Evolutionary conservation across 2,113 vertebrate genomes (phyloP).

Genomic region (Pelmatolapia mariae): DNA sequence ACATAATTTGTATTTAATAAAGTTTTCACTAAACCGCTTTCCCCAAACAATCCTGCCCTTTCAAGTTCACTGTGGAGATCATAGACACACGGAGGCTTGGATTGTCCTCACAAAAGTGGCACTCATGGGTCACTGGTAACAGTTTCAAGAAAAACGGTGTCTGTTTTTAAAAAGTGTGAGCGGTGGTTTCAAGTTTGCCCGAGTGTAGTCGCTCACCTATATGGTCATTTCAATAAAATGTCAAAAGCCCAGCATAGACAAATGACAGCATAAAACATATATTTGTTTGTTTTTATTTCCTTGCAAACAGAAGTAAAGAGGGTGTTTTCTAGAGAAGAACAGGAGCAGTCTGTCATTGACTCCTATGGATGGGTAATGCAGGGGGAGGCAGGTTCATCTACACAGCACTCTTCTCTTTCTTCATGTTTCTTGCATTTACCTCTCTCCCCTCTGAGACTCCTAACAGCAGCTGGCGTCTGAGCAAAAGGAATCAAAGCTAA

Average conservation of each 20-base stretch:
- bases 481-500: background rate
- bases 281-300: background rate
- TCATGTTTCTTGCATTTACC: background rate
- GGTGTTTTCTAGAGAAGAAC: background rate
- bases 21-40: background rate
- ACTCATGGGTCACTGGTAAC: background rate
- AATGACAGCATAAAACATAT: background rate
- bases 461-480: background rate
- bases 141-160: background rate
- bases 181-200: background rate
- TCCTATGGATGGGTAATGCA: background rate
- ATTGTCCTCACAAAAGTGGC: no score
- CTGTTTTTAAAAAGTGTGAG: background rate
- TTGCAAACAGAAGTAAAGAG: rapidly evolving
- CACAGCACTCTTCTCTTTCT: background rate
- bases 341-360: background rate
- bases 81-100: rapidly evolving
- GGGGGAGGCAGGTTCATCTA: background rate
- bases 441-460: background rate
- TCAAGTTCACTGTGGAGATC: background rate
- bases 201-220: background rate
- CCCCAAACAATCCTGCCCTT: background rate
- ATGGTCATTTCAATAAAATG: background rate
- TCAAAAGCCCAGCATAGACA: background rate
- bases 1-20: background rate